Evolutionary conservation across 2,888 invertebrate genomes (phyloP).

Genomic region (Papilio protenor): DNA sequence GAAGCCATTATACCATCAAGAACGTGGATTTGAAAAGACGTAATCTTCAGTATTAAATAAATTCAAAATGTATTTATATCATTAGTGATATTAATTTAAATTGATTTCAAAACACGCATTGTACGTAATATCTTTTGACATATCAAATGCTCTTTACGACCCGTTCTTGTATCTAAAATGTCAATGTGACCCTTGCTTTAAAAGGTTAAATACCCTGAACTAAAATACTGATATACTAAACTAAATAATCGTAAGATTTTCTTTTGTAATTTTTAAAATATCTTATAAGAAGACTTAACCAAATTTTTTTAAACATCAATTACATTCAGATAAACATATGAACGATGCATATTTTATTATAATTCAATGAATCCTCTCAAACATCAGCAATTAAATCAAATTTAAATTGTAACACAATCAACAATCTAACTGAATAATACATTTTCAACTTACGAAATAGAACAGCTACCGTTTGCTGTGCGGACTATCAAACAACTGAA

Average conservation of each 20-base stretch:
- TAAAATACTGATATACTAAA: neutral
- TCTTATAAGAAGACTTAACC: too few relatives aligned
- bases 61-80: neutral
- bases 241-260: neutral
- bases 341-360: neutral
- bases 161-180: constrained; percentile 14
- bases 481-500: constrained; percentile 44
- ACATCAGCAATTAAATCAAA: neutral
- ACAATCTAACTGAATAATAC: constrained; percentile 24
- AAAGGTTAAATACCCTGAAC: constrained; percentile 18
- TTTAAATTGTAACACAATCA: constrained; percentile 22
- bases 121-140: neutral
- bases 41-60: neutral
- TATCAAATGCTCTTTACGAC: neutral
- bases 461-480: constrained; percentile 10
- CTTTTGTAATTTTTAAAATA: too few relatives aligned
- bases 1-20: neutral
- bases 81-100: neutral
- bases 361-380: too few relatives aligned
- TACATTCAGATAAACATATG: too few relatives aligned
- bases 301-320: too few relatives aligned
- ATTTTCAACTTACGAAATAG: constrained; percentile 32
- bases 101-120: neutral
- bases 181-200: neutral
- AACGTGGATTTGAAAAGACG: neutral